These are phyloP conservation scores for Grammomys dolichurus DNA, from an alignment of 2,113 vertebrate species.

Conservation along the genomic window DNA sequence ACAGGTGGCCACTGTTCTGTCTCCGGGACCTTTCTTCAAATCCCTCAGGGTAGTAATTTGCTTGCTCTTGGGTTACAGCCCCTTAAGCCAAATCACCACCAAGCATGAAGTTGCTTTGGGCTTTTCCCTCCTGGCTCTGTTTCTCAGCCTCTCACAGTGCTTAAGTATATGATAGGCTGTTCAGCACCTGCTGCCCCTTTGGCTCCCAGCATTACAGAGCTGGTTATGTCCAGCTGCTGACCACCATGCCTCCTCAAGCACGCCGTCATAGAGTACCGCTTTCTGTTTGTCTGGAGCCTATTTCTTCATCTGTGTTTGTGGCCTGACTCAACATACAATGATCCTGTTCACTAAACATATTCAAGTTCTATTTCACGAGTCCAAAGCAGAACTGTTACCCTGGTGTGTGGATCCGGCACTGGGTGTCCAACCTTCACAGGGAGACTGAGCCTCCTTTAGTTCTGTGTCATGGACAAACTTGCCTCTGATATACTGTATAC, in stretches of 20 bases:
- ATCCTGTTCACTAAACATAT: not conserved
- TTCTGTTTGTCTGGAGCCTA: too few species aligned
- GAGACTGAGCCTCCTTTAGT: not conserved
- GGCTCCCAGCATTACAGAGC: not conserved
- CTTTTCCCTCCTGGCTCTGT: not conserved
- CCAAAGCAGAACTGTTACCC: not conserved
- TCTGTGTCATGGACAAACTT: not conserved
- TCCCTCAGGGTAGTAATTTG: not conserved
- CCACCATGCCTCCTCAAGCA: not conserved
- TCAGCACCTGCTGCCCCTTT: not conserved
- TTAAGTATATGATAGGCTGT: not conserved
- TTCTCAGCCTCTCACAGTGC: not conserved
- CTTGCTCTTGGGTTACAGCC: not conserved
- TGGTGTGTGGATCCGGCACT: not conserved
- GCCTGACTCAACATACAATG: not conserved
- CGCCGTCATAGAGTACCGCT: not conserved
- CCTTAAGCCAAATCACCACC: not conserved
- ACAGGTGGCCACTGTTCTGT: not conserved
- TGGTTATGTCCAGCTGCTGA: not conserved
- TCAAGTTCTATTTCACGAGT: not conserved
- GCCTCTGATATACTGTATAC: not conserved
- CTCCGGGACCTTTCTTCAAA: not conserved
- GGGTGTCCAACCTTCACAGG: rapidly evolving
- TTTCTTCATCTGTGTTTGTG: not conserved
- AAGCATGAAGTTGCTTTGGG: not conserved